Percentiles rank a stretch among this genome's conserved stretches.
These are phyloP conservation scores for Scomberomorus guttatus DNA, from an alignment of 2,797 vertebrate genomes.

Conservation along the genomic window DNA sequence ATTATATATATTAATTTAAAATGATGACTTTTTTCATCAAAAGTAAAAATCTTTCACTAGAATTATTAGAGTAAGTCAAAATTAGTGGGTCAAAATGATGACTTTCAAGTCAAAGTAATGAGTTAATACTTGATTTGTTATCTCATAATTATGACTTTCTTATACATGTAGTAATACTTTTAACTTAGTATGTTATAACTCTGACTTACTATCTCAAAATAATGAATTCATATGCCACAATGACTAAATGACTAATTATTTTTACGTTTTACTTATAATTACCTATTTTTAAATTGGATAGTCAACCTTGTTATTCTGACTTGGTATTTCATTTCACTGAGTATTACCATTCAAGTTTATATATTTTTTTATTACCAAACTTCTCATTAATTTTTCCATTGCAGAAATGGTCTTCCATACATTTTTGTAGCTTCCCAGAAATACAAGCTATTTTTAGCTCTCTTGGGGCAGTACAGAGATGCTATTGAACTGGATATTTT, in stretches of 20 bases:
- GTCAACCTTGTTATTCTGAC: background rate
- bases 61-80: background rate
- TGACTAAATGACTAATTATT: background rate
- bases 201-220: too few relatives aligned
- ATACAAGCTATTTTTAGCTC: background rate
- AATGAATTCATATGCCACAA: background rate
- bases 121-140: background rate
- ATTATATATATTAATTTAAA: too few relatives aligned
- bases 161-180: too few relatives aligned
- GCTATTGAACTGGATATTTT: slow-evolving; percentile 21
- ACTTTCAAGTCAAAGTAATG: background rate
- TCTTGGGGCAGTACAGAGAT: background rate
- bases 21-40: too few relatives aligned
- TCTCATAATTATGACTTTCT: background rate
- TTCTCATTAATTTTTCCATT: background rate
- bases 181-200: too few relatives aligned
- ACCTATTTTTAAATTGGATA: background rate
- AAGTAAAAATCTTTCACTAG: too few relatives aligned
- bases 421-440: background rate
- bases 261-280: background rate
- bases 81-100: background rate
- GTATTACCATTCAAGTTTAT: background rate
- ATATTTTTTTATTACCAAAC: background rate
- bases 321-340: background rate
- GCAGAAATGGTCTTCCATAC: slow-evolving; percentile 1